phyloP scores from a whole-genome alignment of 1,140 invertebrate genomes.

The Lutraria rhynchaena region DNA sequence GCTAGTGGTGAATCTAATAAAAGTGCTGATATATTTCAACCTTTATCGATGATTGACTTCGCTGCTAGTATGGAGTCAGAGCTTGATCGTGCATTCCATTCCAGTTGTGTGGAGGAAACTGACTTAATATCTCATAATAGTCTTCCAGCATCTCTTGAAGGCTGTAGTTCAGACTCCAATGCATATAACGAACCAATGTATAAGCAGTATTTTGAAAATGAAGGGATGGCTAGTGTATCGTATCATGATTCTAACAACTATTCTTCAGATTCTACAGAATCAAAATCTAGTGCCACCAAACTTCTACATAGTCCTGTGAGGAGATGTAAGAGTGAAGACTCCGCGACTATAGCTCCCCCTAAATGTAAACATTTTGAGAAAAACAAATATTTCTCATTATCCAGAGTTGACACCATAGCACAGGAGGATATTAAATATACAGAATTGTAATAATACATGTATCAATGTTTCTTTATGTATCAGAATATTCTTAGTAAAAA shows the following conservation, averaged over 20 bases:
- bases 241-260: not conserved
- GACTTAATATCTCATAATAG: slow-evolving; percentile 48
- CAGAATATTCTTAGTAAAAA: too few relatives aligned
- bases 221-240: not conserved
- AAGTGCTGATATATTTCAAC: slow-evolving; percentile 46
- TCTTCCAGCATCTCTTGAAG: slow-evolving; percentile 44
- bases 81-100: slow-evolving; percentile 48
- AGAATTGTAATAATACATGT: too few relatives aligned
- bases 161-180: not conserved
- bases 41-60: slow-evolving; percentile 54
- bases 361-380: slow-evolving; percentile 45
- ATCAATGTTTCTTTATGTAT: too few relatives aligned
- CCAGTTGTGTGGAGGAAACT: slow-evolving; percentile 14
- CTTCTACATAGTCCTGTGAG: slow-evolving; percentile 30
- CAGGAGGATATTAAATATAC: slow-evolving; percentile 22
- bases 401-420: slow-evolving; percentile 31
- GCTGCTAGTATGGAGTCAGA: slow-evolving; percentile 56
- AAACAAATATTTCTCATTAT: slow-evolving; percentile 43
- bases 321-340: slow-evolving; percentile 41
- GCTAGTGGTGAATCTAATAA: slow-evolving; percentile 7
- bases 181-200: slow-evolving; percentile 43
- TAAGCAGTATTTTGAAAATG: slow-evolving; percentile 30
- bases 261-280: slow-evolving; percentile 17
- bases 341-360: not conserved
- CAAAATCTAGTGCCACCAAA: not conserved